Percentiles rank a stretch among this genome's conserved stretches.
Evolutionary conservation across 2,113 vertebrate genomes (phyloP).

Genomic region (Ceuthmochares aereus): DNA sequence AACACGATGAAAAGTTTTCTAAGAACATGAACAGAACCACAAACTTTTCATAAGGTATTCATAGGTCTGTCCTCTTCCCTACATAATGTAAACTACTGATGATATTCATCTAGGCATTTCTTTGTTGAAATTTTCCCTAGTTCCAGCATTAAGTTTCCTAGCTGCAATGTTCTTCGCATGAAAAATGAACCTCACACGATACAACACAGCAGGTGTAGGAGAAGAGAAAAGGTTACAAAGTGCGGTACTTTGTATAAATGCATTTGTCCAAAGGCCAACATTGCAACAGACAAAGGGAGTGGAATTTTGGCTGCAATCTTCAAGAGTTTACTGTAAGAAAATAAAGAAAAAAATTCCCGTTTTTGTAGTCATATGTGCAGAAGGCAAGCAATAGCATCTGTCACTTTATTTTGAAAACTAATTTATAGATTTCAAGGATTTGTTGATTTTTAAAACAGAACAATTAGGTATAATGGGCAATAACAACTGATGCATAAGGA

Average conservation of each 20-base stretch:
- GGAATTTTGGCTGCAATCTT: slow-evolving; percentile 80
- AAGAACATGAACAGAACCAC: slow-evolving; percentile 23
- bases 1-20: neutral
- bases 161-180: neutral
- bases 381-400: neutral
- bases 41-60: slow-evolving; percentile 23
- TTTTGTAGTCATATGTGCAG: neutral
- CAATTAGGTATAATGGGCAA: neutral
- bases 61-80: slow-evolving; percentile 30
- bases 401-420: neutral
- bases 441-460: neutral
- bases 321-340: slow-evolving; percentile 85
- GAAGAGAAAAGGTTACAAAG: slow-evolving; percentile 83
- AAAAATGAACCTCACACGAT: slow-evolving; percentile 71
- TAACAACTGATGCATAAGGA: neutral
- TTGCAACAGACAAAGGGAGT: slow-evolving; percentile 83
- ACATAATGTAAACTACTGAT: neutral
- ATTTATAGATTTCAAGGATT: neutral
- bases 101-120: neutral
- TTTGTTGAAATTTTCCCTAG: neutral
- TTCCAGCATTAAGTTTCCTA: neutral
- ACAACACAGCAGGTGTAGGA: slow-evolving; percentile 84
- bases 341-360: neutral
- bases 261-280: slow-evolving; percentile 86
- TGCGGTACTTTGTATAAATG: slow-evolving; percentile 91